Evolutionary conservation across 1,140 invertebrate species (phyloP).

Genomic region (Drusus annulatus): DNA sequence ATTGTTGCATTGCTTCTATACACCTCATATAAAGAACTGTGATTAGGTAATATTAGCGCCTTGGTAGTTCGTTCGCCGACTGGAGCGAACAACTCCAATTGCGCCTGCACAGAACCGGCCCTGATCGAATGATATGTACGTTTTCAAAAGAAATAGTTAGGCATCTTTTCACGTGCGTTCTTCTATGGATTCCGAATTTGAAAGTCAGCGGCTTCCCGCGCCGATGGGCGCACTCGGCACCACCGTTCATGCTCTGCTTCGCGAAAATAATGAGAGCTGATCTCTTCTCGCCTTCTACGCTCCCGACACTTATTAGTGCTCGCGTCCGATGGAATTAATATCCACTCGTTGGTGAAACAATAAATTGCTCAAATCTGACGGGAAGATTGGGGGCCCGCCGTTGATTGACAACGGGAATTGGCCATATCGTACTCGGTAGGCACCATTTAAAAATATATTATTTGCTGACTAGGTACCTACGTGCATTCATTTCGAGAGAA

Average conservation of each 20-base stretch:
- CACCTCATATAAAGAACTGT: too few relatives aligned
- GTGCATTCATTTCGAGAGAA: too few relatives aligned
- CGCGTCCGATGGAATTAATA: too few relatives aligned
- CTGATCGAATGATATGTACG: too few relatives aligned
- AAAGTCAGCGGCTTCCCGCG: slow-evolving; percentile 42
- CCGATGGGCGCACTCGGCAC: slow-evolving; percentile 32
- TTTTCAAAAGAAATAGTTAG: too few relatives aligned
- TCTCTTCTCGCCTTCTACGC: slow-evolving; percentile 24
- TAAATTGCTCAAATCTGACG: background rate
- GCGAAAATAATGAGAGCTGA: slow-evolving; percentile 48
- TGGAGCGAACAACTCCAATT: too few relatives aligned
- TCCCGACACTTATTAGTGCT: background rate
- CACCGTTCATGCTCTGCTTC: slow-evolving; percentile 53
- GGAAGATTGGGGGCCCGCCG: background rate
- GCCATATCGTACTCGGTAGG: background rate
- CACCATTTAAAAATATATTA: background rate
- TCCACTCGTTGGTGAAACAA: background rate
- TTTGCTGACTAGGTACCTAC: too few relatives aligned
- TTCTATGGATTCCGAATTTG: slow-evolving; percentile 35
- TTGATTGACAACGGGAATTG: background rate
- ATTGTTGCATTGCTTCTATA: too few relatives aligned
- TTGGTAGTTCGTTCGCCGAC: too few relatives aligned
- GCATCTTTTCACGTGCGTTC: slow-evolving; percentile 5
- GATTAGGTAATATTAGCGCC: too few relatives aligned
- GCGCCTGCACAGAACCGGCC: too few relatives aligned